A percentile compares a stretch with the other conserved stretches of the same genome.
These are phyloP conservation scores for Stenodema calcarata DNA, from an alignment of 2,888 invertebrate genomes.

Conservation along the genomic window DNA sequence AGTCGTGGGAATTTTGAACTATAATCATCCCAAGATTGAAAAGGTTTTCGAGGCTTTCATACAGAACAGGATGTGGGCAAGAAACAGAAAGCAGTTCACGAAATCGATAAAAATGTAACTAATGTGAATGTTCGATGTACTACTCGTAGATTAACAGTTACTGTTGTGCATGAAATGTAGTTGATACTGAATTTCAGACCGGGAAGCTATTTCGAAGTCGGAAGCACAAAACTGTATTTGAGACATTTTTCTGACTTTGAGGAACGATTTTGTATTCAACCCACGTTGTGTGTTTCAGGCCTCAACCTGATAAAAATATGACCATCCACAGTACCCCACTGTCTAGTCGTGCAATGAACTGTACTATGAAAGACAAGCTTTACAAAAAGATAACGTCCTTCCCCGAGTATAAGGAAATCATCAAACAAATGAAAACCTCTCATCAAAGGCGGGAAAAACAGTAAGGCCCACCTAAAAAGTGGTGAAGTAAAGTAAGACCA, in stretches of 20 bases:
- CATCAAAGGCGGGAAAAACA: background rate
- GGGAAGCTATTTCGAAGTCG: no score
- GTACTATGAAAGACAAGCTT: constrained; percentile 24
- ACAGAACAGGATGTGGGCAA: constrained; percentile 32
- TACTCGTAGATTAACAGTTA: no score
- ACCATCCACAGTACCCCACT: constrained; percentile 29
- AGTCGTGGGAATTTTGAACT: constrained; percentile 28
- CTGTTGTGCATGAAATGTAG: no score
- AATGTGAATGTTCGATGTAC: no score
- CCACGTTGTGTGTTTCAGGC: constrained; percentile 22
- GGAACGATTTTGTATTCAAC: no score
- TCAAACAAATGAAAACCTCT: constrained; percentile 20
- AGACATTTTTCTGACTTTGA: no score
- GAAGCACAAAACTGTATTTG: no score
- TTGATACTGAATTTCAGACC: no score
- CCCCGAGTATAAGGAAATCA: constrained; percentile 16
- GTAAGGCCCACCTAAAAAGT: background rate
- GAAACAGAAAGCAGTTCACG: constrained; percentile 17
- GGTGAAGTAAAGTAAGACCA: no score
- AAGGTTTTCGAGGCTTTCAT: constrained; percentile 40
- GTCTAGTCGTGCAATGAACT: constrained; percentile 27
- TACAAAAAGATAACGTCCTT: background rate
- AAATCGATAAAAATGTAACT: constrained; percentile 25
- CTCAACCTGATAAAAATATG: constrained; percentile 35
- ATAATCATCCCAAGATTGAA: constrained; percentile 35